Percentiles rank a stretch among this genome's conserved stretches.
Evolutionary conservation across 2,797 vertebrate species (phyloP).

Genomic region (Glyptemys insculpta): DNA sequence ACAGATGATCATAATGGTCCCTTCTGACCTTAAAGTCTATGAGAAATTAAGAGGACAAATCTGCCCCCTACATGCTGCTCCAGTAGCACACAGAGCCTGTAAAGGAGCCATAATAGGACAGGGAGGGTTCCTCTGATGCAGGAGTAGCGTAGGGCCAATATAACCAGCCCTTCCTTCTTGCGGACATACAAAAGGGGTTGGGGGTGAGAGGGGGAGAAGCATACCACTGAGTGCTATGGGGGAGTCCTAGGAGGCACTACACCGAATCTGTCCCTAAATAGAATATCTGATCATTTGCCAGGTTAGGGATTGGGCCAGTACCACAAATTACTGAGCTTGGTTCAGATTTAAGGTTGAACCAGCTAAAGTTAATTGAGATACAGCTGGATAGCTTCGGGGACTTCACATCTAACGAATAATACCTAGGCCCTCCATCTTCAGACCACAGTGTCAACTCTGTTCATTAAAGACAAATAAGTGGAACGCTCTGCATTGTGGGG

Average conservation of each 20-base stretch:
- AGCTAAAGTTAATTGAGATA: rapidly evolving
- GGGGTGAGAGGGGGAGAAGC: not conserved
- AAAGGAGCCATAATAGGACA: not conserved
- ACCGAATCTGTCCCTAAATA: not conserved
- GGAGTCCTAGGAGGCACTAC: not conserved
- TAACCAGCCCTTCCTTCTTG: rapidly evolving
- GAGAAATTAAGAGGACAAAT: not conserved
- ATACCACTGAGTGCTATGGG: rapidly evolving
- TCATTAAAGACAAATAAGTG: not conserved
- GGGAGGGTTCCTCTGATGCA: not conserved
- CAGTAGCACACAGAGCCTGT: not conserved
- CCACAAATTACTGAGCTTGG: not conserved
- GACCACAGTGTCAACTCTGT: rapidly evolving
- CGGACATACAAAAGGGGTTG: not conserved
- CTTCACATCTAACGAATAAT: rapidly evolving
- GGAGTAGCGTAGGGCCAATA: rapidly evolving
- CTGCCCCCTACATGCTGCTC: not conserved
- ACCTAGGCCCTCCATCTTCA: not conserved
- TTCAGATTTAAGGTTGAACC: not conserved
- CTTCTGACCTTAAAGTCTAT: too few species aligned
- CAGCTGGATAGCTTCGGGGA: not conserved
- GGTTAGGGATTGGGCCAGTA: not conserved
- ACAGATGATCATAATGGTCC: too few species aligned
- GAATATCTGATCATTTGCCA: not conserved
- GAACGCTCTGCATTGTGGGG: not conserved